Evolutionary conservation across 2,797 vertebrate species (phyloP).

Genomic region (Rhinogobio ventralis): DNA sequence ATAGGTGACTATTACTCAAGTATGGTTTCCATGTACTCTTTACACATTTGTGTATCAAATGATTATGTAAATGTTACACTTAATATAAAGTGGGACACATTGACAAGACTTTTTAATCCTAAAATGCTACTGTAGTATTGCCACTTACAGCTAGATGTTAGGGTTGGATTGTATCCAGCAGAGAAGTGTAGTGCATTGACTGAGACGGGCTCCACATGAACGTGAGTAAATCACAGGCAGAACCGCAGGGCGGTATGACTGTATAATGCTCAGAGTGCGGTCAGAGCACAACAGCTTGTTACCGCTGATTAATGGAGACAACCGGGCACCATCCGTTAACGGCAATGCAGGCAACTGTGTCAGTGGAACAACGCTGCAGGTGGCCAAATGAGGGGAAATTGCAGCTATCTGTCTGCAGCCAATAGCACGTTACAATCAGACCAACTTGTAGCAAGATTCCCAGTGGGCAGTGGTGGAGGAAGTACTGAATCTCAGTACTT

Average conservation of each 20-base stretch:
- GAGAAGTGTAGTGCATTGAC: background rate
- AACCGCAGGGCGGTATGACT: conserved; percentile 13
- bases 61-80: background rate
- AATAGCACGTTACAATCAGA: conserved; percentile 43
- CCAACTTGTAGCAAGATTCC: conserved; percentile 42
- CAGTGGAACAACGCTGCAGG: conserved; percentile 39
- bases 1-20: no score
- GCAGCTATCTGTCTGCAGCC: conserved; percentile 53
- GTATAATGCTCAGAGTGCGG: conserved; percentile 32
- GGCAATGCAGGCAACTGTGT: conserved; percentile 30
- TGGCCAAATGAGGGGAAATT: conserved; percentile 55
- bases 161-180: background rate
- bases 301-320: conserved; percentile 49
- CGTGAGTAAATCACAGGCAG: conserved; percentile 11
- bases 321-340: conserved; percentile 42
- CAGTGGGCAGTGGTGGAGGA: no score
- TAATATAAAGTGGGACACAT: background rate
- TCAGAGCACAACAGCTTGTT: conserved; percentile 52
- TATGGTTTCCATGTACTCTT: background rate
- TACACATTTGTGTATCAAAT: no score
- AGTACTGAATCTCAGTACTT: no score
- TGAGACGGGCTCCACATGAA: conserved; percentile 17
- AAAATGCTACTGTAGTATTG: background rate
- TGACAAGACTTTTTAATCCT: background rate
- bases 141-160: background rate